Evolutionary conservation across 2,113 vertebrate genomes (phyloP).

Genomic region (Apodemus sylvaticus): DNA sequence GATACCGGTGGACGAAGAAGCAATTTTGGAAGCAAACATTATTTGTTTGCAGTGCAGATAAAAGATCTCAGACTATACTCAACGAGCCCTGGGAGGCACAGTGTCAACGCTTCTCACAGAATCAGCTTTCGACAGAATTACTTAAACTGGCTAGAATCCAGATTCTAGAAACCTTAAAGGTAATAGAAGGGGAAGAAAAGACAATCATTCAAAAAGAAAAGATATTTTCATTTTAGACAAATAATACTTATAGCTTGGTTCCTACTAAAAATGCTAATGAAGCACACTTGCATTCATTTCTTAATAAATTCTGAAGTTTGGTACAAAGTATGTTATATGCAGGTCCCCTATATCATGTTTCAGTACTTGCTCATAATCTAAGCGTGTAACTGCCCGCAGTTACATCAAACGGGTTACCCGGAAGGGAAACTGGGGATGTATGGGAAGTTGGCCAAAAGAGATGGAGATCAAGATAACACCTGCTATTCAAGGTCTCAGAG

Average conservation of each 20-base stretch:
- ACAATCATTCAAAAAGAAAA: neutral
- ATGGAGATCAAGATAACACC: too few relatives aligned
- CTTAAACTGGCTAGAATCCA: neutral
- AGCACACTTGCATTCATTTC: neutral
- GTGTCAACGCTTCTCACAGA: neutral
- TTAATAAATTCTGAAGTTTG: neutral
- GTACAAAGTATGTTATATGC: neutral
- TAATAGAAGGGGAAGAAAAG: neutral
- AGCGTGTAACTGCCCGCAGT: neutral
- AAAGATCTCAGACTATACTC: neutral
- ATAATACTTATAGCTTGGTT: neutral
- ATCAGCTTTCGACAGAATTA: neutral
- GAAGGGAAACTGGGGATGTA: too few relatives aligned
- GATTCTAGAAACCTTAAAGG: neutral
- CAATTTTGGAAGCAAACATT: neutral
- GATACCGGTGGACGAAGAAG: neutral
- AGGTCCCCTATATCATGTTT: neutral
- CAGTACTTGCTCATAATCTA: too few relatives aligned
- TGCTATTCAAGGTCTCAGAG: too few relatives aligned
- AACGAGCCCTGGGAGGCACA: neutral
- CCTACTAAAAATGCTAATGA: neutral
- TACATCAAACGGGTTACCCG: too few relatives aligned
- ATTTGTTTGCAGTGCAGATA: neutral
- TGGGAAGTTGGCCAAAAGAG: too few relatives aligned
- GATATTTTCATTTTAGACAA: neutral